Evolutionary conservation across 2,888 invertebrate genomes (phyloP).

Genomic region (Agrochola lota): DNA sequence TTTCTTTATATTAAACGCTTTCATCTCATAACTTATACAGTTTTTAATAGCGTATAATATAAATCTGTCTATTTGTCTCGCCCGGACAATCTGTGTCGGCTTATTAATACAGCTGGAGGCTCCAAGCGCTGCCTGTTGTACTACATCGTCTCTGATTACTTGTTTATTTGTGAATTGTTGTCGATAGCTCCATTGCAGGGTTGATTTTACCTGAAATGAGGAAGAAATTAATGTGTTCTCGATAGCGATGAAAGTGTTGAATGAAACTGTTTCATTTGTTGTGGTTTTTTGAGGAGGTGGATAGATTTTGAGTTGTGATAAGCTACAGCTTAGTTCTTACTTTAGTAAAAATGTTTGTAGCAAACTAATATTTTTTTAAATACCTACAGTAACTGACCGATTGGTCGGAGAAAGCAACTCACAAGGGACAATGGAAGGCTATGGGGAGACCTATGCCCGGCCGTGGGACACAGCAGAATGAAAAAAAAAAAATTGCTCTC

Average conservation of each 20-base stretch:
- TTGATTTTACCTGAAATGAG: constrained; percentile 24
- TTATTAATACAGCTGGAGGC: constrained; percentile 68
- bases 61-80: constrained; percentile 78
- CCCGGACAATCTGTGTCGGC: constrained; percentile 70
- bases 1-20: constrained; percentile 29
- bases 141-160: constrained; percentile 32
- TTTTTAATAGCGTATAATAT: constrained; percentile 75
- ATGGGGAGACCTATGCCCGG: too few species aligned
- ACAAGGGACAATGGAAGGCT: too few species aligned
- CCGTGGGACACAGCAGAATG: too few species aligned
- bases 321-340: background rate
- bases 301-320: background rate
- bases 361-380: too few species aligned
- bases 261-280: background rate
- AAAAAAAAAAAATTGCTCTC: too few species aligned
- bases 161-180: constrained; percentile 36
- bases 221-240: background rate
- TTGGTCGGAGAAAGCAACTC: too few species aligned
- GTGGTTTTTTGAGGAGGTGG: background rate
- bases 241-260: background rate
- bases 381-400: too few species aligned
- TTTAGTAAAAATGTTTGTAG: too few species aligned
- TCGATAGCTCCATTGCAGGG: constrained; percentile 34
- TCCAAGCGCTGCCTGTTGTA: constrained; percentile 34
- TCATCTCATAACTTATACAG: constrained; percentile 38